Conservation (phyloP, 2,113 vertebrate species). For the Baryphthengus martii region DNA sequence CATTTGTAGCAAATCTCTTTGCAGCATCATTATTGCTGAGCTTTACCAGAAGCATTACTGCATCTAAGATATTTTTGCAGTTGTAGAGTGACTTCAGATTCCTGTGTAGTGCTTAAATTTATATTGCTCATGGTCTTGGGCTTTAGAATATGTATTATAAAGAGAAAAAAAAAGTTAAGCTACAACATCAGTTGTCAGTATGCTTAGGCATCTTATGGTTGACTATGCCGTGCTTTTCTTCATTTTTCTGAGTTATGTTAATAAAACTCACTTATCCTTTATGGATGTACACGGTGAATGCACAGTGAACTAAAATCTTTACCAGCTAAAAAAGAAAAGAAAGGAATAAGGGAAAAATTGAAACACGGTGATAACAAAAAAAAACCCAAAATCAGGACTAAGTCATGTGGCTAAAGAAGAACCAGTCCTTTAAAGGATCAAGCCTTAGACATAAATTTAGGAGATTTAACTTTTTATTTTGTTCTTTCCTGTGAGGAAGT, state of each 20-base stretch:
- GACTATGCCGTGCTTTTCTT: not conserved
- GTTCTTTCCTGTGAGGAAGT: not conserved
- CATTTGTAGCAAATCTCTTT: not conserved
- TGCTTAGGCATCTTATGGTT: not conserved
- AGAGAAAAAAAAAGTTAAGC: not conserved
- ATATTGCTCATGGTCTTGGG: not conserved
- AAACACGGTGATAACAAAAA: too few relatives aligned
- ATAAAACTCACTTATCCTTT: not conserved
- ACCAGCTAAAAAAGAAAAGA: not conserved
- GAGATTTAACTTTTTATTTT: not conserved
- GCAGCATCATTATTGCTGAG: not conserved
- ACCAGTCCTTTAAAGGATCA: rapidly evolving
- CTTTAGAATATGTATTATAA: not conserved
- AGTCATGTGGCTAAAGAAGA: not conserved
- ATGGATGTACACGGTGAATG: not conserved
- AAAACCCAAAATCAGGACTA: not conserved
- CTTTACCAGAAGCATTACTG: not conserved
- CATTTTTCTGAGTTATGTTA: not conserved
- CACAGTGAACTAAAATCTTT: not conserved
- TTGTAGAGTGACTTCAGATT: not conserved
- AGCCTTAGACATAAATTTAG: not conserved
- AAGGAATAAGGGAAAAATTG: not conserved
- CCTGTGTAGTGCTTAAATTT: not conserved
- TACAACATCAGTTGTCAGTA: not conserved
- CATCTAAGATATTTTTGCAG: not conserved